A percentile compares a stretch with the other conserved stretches of the same genome.
Evolutionary conservation across 2,888 invertebrate genomes (phyloP).

Genomic region (Apeira syringaria): DNA sequence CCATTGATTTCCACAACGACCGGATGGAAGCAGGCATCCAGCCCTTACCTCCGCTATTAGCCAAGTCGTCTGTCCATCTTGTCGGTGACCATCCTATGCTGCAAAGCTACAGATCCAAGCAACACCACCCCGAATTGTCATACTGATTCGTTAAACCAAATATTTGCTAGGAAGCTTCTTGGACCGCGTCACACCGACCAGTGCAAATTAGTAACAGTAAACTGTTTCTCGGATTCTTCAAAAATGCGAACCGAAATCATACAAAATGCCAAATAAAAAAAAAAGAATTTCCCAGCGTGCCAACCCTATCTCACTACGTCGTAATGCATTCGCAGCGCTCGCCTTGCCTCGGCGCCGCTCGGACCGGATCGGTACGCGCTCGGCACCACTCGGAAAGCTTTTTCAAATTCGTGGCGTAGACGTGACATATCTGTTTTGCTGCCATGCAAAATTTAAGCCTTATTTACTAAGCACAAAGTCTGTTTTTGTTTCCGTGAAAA

Average conservation of each 20-base stretch:
- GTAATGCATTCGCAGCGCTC: conserved; percentile 79
- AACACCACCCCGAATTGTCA: no score
- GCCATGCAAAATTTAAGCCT: conserved; percentile 37
- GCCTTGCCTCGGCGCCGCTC: conserved; percentile 77
- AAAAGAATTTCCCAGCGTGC: conserved; percentile 39
- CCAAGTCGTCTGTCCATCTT: no score
- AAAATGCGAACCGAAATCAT: conserved; percentile 1
- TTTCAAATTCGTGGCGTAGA: conserved; percentile 72
- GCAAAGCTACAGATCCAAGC: no score
- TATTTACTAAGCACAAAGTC: conserved; percentile 32
- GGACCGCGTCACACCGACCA: no score
- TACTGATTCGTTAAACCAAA: no score
- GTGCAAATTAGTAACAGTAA: no score
- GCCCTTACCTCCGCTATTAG: no score
- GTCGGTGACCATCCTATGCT: no score
- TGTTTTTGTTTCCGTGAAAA: conserved; percentile 32
- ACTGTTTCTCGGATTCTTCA: no score
- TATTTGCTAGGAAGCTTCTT: no score
- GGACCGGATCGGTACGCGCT: conserved; percentile 80
- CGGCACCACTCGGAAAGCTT: conserved; percentile 74
- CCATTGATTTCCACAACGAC: no score
- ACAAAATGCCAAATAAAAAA: conserved; percentile 5
- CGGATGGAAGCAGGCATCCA: no score
- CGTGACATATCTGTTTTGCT: conserved; percentile 67
- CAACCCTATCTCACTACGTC: conserved; percentile 68